A percentile compares a stretch with the other conserved stretches of the same genome.
Evolutionary conservation across 2,113 vertebrate species (phyloP).

Genomic region (Hydrochoerus hydrochaeris): DNA sequence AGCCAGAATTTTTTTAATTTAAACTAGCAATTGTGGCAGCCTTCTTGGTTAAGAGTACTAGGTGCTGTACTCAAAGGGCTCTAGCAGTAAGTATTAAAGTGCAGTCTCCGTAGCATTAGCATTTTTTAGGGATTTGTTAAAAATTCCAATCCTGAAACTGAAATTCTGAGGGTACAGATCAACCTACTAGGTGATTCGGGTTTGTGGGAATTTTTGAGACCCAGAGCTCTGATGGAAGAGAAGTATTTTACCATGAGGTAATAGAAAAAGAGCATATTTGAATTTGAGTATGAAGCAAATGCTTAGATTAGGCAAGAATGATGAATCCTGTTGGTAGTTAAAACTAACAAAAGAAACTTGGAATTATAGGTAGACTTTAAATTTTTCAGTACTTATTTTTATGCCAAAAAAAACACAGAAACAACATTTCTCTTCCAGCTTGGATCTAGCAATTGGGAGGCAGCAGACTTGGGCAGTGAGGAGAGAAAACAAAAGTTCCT

Average conservation of each 20-base stretch:
- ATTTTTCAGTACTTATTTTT: slow-evolving; percentile 39
- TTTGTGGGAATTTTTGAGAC: not conserved
- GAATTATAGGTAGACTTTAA: slow-evolving; percentile 29
- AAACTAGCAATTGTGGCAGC: not conserved
- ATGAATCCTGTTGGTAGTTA: not conserved
- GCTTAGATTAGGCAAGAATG: slow-evolving; percentile 32
- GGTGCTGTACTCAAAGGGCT: not conserved
- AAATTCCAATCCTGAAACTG: slow-evolving; percentile 38
- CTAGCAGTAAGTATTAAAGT: not conserved
- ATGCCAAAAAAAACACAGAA: not conserved
- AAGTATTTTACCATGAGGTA: not conserved
- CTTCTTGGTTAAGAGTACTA: slow-evolving; percentile 28
- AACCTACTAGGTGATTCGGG: not conserved
- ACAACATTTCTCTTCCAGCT: slow-evolving; percentile 79
- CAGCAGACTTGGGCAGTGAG: slow-evolving; percentile 93
- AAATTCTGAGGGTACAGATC: not conserved
- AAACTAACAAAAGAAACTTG: slow-evolving; percentile 11
- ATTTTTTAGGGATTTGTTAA: slow-evolving; percentile 42
- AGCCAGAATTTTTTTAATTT: slow-evolving; percentile 36
- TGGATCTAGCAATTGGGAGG: slow-evolving; percentile 92
- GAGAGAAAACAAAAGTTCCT: slow-evolving; percentile 91
- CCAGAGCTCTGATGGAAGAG: not conserved
- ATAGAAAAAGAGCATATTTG: slow-evolving; percentile 43
- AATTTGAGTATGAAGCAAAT: not conserved
- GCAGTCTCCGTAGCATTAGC: not conserved